phyloP scores from a whole-genome alignment of 2,888 invertebrate genomes.

The Thyatira batis region DNA sequence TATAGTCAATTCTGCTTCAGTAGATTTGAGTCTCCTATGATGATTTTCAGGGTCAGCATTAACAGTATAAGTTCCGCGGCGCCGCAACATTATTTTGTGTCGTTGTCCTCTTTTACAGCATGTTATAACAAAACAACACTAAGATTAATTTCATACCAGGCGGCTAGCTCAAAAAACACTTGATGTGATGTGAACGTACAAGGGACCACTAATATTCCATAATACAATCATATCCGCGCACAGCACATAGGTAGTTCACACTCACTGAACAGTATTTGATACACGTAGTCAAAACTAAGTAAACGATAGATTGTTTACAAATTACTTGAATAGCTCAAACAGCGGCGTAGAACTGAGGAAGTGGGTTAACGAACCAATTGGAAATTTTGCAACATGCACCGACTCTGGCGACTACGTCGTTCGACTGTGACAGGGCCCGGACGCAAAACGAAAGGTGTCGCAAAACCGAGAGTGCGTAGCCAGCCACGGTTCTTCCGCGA shows the following conservation, averaged over 20 bases:
- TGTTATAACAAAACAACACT: conserved; percentile 6
- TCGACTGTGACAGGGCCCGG: conserved; percentile 62
- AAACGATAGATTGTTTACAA: conserved; percentile 49
- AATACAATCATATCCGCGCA: not conserved
- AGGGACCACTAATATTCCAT: not conserved
- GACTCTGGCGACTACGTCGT: conserved; percentile 51
- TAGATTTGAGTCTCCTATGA: conserved; percentile 44
- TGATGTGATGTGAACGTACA: conserved; percentile 13
- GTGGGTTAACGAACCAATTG: conserved; percentile 71
- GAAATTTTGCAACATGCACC: conserved; percentile 71
- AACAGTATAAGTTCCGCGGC: conserved; percentile 74
- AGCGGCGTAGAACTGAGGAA: conserved; percentile 50
- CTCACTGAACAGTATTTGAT: conserved; percentile 26
- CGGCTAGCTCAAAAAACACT: conserved; percentile 14
- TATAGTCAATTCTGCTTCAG: conserved; percentile 41
- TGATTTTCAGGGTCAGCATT: conserved; percentile 60
- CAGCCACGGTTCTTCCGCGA: conserved; percentile 68
- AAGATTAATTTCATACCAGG: conserved; percentile 31
- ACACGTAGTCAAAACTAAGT: conserved; percentile 20
- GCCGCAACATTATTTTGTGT: conserved; percentile 62
- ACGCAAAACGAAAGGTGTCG: conserved; percentile 69
- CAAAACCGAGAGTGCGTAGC: conserved; percentile 72
- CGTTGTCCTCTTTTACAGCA: conserved; percentile 21
- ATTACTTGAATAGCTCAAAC: conserved; percentile 47
- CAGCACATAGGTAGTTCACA: not conserved